Evolutionary conservation across 2,888 invertebrate genomes (phyloP).

Genomic region (Antheraea yamamai): DNA sequence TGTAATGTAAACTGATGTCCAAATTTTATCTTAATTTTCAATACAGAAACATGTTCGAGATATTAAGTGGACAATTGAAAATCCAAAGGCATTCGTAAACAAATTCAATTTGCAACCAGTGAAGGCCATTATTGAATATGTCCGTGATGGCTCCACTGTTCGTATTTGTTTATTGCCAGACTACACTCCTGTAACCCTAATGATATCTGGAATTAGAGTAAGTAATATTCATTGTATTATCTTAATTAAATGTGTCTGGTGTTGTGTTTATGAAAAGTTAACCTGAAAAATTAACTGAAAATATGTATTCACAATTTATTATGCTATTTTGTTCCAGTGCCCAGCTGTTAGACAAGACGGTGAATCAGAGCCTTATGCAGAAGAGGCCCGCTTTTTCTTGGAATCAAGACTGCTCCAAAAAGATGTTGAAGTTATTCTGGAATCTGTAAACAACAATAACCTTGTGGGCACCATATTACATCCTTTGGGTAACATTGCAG

Average conservation of each 20-base stretch:
- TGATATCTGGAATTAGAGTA: slow-evolving; percentile 96
- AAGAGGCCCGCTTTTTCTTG: slow-evolving; percentile 96
- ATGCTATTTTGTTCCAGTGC: slow-evolving; percentile 71
- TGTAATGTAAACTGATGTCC: background rate
- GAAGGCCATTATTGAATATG: slow-evolving; percentile 97
- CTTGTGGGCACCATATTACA: slow-evolving; percentile 96
- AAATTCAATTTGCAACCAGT: slow-evolving; percentile 92
- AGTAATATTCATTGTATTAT: slow-evolving; percentile 45
- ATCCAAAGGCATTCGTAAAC: slow-evolving; percentile 87
- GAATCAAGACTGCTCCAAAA: slow-evolving; percentile 95
- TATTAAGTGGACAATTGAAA: slow-evolving; percentile 94
- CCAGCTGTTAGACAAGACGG: slow-evolving; percentile 90
- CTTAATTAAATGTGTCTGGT: too few relatives aligned
- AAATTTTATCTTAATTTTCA: background rate
- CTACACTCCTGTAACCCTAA: slow-evolving; percentile 94
- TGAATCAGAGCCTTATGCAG: slow-evolving; percentile 86
- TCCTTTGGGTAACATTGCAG: slow-evolving; percentile 96
- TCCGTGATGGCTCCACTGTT: slow-evolving; percentile 97
- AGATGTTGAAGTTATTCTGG: slow-evolving; percentile 93
- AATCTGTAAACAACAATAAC: slow-evolving; percentile 95
- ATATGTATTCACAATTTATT: background rate
- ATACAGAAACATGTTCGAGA: slow-evolving; percentile 88
- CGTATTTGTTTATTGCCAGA: slow-evolving; percentile 95
- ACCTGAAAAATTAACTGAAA: background rate
- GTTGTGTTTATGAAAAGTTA: too few relatives aligned